Base-by-base conservation (phyloP, 37 sponge, comb jelly and placozoan genomes). In the Agelas oroides region DNA sequence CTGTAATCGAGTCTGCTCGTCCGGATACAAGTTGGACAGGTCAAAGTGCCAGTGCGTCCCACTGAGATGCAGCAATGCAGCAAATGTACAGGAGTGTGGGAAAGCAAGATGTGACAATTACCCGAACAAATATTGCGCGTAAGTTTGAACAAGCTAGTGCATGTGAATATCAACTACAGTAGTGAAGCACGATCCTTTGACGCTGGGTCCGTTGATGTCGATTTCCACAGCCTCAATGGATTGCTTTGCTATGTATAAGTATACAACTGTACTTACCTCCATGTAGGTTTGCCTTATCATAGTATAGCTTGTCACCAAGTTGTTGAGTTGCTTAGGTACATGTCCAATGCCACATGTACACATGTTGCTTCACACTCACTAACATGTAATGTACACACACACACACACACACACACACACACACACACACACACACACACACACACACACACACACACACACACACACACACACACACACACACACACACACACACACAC, bases 101-200 rank as follows among this genome's bases (percentile, higher is more conserved):
- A 41, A 25, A 0, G 72, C 86, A 36, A 54, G 57, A 59, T 86
- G 91, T 69, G 77, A 84, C 71, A 34, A 62, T 61, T 70, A 91
- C 62, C 78, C 78, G 24, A 64, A 75, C 40, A 80, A 40, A 27
- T 75, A 70, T 57, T 88, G 89, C 83, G 74, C 39, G 89, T 88
- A 54, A 82, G 83, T 82, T 2, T 27, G 14, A 2, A 66, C 61
- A 25, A 59, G n/a, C n/a, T n/a, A n/a, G n/a, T n/a, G n/a, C n/a
- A n/a, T n/a, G n/a, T n/a, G n/a, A n/a, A n/a, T n/a, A n/a, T n/a
- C n/a, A n/a, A n/a, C n/a, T n/a, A n/a, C n/a, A n/a, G n/a, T n/a
- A n/a, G n/a, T n/a, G n/a, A n/a, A n/a, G n/a, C n/a, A n/a, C n/a
- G n/a, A n/a, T n/a, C n/a, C n/a, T n/a, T n/a, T n/a, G n/a, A n/a